These are phyloP conservation scores for Lasioglossum baleicum DNA, from an alignment of 1,140 invertebrate genomes.

Conservation along the genomic window DNA sequence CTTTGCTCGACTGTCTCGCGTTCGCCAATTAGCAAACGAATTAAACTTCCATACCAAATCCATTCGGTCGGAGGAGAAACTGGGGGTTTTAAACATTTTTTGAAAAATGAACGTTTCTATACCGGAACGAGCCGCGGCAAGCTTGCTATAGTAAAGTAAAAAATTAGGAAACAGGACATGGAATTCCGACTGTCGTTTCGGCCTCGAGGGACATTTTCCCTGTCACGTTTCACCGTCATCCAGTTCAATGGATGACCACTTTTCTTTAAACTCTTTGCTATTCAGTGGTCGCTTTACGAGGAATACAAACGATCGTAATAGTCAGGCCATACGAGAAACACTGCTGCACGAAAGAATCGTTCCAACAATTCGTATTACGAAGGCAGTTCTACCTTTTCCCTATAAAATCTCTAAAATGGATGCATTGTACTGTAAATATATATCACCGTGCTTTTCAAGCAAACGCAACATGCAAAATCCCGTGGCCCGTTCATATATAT, in stretches of 20 bases:
- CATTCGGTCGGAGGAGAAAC: no score
- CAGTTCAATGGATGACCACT: constrained; percentile 39
- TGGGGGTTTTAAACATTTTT: no score
- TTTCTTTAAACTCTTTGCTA: constrained; percentile 41
- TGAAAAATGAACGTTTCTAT: not conserved
- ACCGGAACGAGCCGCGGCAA: no score
- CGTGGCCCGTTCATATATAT: no score
- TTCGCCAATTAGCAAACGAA: no score
- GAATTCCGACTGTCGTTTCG: not conserved
- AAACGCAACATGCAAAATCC: no score
- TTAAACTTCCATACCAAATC: no score
- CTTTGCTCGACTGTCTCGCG: no score
- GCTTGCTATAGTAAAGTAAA: not conserved
- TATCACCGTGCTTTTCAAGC: no score
- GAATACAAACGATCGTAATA: constrained; percentile 37
- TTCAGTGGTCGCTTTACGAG: constrained; percentile 38
- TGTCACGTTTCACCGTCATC: constrained; percentile 42
- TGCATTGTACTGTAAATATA: not conserved
- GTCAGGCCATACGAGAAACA: constrained; percentile 11
- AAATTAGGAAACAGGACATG: not conserved
- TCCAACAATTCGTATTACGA: not conserved
- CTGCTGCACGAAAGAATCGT: not conserved
- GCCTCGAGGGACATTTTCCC: constrained; percentile 17
- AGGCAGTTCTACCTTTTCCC: not conserved
- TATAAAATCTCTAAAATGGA: not conserved